A percentile compares a stretch with the other conserved stretches of the same genome.
phyloP scores from a whole-genome alignment of 2,888 invertebrate species.

The Drosophila lutescens region DNA sequence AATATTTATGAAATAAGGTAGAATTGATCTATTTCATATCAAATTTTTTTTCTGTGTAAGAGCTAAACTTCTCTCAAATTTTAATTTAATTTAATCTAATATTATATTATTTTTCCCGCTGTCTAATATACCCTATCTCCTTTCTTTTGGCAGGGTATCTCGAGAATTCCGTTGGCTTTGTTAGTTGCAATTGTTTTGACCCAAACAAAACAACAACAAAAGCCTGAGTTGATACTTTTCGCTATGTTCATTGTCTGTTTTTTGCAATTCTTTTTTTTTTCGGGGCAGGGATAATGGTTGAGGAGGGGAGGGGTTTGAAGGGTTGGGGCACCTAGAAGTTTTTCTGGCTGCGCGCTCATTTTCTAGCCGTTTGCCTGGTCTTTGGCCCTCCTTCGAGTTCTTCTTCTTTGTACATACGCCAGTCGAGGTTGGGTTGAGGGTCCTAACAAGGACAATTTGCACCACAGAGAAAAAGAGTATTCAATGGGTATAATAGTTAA shows the following conservation, averaged over 20 bases:
- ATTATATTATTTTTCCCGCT: too few species aligned
- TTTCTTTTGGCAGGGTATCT: not conserved
- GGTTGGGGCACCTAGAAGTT: not conserved
- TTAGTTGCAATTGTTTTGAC: slow-evolving; percentile 49
- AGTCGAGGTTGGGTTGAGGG: slow-evolving; percentile 21
- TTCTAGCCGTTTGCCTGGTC: slow-evolving; percentile 19
- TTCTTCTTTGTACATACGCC: slow-evolving; percentile 34
- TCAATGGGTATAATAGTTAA: too few species aligned
- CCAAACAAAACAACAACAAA: slow-evolving; percentile 33
- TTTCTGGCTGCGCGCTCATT: slow-evolving; percentile 28
- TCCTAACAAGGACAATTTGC: slow-evolving; percentile 39
- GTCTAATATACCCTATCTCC: not conserved
- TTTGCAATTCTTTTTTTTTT: slow-evolving; percentile 6
- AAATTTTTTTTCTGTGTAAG: too few species aligned
- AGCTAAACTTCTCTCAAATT: too few species aligned
- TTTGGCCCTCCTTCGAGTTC: not conserved
- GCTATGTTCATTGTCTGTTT: slow-evolving; percentile 34
- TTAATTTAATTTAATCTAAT: not conserved
- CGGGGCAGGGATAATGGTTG: slow-evolving; percentile 7
- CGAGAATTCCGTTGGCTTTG: slow-evolving; percentile 42
- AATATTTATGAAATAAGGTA: too few species aligned
- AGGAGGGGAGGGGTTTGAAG: not conserved
- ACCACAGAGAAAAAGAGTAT: too few species aligned
- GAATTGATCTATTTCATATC: too few species aligned
- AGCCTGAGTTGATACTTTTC: slow-evolving; percentile 34